Evolutionary conservation across 2,888 invertebrate species (phyloP), one percentile per base, ranked within the genome.

Genomic region (Himalopsyche anomala): DNA sequence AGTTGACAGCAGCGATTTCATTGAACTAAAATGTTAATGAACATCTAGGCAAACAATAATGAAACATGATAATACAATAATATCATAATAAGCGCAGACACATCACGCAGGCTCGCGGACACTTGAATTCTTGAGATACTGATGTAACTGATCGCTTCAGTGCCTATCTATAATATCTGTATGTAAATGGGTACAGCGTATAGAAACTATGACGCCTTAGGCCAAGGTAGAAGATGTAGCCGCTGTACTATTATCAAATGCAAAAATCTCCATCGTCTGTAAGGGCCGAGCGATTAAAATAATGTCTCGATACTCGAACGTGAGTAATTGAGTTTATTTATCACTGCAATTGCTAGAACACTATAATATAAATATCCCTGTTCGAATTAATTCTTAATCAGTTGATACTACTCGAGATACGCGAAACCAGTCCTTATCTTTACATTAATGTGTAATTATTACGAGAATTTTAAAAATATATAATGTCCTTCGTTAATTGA

Each of bases 71-170:
- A 74, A 15, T 74, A 74, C 15, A 36, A 38, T 74, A 74, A 28
- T 38, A 74, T 19, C 8, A 28, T 62, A n/a, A 36, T 36, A 74
- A 36, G 36, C 74, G 15, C 36, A 74, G 62, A 15, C 38, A 74
- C 74, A 74, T 74, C 74, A 74, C 74, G 74, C 0, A 74, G 74
- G 74, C 74, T 38, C 36, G 74, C 74, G 74, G 74, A 74, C 36
- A 38, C 74, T 74, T 74, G 74, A 74, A 74, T 74, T 74, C 74
- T 74, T 74, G 5, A 74, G 74, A 38, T 74, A 74, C 74, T 74
- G 74, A 74, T 74, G 74, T 74, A 74, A 74, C 36, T 36, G 36
- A 74, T 74, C 74, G 74, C 74, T 12, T 62, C 62, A 28, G 62
- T 62, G 62, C 62, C 28, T 62, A 62, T 74, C 36, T 69, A 19